Evolutionary conservation across 2,797 vertebrate genomes (phyloP).

Genomic region (Acanthornis magna): DNA sequence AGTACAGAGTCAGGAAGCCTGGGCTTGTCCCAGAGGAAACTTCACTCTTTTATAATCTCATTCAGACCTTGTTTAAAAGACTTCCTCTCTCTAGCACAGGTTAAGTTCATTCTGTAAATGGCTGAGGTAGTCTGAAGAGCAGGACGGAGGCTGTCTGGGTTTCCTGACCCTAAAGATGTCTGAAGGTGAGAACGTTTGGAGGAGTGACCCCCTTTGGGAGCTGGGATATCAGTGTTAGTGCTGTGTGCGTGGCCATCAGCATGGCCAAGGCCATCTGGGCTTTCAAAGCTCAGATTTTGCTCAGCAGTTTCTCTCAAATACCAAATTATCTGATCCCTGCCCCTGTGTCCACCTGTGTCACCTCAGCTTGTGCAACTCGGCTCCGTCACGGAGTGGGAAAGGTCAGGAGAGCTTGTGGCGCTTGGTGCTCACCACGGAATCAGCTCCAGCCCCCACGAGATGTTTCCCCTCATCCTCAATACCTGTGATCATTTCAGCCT

Average conservation of each 20-base stretch:
- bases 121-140: neutral
- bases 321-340: neutral
- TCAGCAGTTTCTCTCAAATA: neutral
- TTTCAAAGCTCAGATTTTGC: neutral
- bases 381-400: neutral
- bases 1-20: neutral
- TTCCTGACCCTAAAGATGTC: neutral
- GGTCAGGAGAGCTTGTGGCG: no score
- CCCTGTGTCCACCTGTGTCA: fast-evolving
- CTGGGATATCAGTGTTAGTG: fast-evolving
- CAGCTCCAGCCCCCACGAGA: neutral
- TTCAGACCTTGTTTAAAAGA: neutral
- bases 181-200: neutral
- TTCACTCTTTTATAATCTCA: neutral
- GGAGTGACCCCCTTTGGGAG: fast-evolving
- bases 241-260: fast-evolving
- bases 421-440: neutral
- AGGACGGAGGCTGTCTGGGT: neutral
- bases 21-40: neutral
- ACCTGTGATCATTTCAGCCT: neutral
- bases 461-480: neutral
- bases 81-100: neutral
- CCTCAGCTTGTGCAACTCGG: neutral
- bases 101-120: neutral
- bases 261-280: neutral